Percentiles rank a stretch among this genome's conserved stretches.
Evolutionary conservation across 2,888 invertebrate genomes (phyloP).

Genomic region (Liposcelis brunnea): DNA sequence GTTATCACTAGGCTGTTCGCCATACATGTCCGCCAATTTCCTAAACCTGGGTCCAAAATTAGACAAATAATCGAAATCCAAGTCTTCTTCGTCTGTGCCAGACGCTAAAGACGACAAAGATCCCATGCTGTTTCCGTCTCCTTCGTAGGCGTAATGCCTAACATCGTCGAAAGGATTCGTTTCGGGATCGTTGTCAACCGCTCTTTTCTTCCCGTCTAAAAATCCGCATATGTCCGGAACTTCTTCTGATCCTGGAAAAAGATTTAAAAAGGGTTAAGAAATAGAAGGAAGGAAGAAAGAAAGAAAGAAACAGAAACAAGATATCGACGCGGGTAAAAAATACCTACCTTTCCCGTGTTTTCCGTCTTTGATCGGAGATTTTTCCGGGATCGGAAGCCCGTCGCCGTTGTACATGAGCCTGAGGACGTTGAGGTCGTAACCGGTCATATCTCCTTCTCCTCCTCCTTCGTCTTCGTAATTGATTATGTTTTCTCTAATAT

Average conservation of each 20-base stretch:
- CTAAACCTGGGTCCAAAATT: slow-evolving; percentile 93
- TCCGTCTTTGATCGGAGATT: slow-evolving; percentile 14
- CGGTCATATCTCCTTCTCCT: slow-evolving; percentile 86
- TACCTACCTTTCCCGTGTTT: neutral
- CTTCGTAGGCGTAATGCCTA: slow-evolving; percentile 94
- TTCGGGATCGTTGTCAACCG: slow-evolving; percentile 80
- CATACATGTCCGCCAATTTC: slow-evolving; percentile 85
- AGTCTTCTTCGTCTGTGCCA: slow-evolving; percentile 77
- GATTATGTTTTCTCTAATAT: slow-evolving; percentile 92
- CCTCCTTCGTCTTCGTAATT: slow-evolving; percentile 98
- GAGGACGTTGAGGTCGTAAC: slow-evolving; percentile 73
- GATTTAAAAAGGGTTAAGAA: neutral
- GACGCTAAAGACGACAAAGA: slow-evolving; percentile 85
- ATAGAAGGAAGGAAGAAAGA: neutral
- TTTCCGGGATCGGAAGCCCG: slow-evolving; percentile 16
- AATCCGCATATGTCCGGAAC: slow-evolving; percentile 79
- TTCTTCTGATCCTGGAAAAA: slow-evolving; percentile 36
- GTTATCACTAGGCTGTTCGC: slow-evolving; percentile 70
- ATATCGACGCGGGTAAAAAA: too few relatives aligned
- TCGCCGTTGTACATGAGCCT: slow-evolving; percentile 41
- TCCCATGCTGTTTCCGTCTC: slow-evolving; percentile 83
- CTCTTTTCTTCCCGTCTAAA: slow-evolving; percentile 73
- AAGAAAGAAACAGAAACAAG: too few relatives aligned
- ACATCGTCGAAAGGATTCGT: slow-evolving; percentile 91
- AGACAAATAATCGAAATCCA: slow-evolving; percentile 85